These are phyloP conservation scores for Amphiprion percula DNA, from an alignment of 2,113 vertebrate genomes.

Conservation along the genomic window DNA sequence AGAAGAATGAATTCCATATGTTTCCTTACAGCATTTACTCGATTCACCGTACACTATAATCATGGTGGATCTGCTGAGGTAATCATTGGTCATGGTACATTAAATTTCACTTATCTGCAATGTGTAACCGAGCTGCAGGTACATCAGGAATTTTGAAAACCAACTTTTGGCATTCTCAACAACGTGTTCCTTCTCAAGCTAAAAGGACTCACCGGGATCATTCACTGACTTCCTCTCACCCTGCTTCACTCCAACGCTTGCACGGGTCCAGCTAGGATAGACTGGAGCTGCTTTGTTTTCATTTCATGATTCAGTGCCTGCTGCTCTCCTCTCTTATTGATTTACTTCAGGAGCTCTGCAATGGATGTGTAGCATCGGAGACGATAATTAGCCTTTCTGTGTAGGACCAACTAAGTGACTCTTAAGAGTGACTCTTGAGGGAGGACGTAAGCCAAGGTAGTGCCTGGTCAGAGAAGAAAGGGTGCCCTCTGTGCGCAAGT, in stretches of 20 bases:
- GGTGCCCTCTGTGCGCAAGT: conserved; percentile 59
- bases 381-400: conserved; percentile 47
- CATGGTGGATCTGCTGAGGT: conserved; percentile 12
- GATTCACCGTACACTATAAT: conserved; percentile 6
- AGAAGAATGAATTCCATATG: conserved; percentile 35
- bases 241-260: conserved; percentile 26
- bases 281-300: conserved; percentile 43
- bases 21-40: conserved; percentile 23
- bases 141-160: conserved; percentile 33
- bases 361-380: conserved; percentile 34
- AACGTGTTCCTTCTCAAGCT: conserved; percentile 32
- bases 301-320: conserved; percentile 50
- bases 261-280: conserved; percentile 12
- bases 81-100: conserved; percentile 27
- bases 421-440: conserved; percentile 54
- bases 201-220: conserved; percentile 42
- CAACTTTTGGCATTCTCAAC: not conserved
- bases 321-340: conserved; percentile 47
- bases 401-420: conserved; percentile 53
- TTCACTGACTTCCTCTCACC: conserved; percentile 42
- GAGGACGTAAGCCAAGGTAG: conserved; percentile 37
- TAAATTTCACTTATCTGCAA: conserved; percentile 28
- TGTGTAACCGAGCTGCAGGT: conserved; percentile 40
- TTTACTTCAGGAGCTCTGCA: conserved; percentile 55
- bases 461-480: conserved; percentile 58